Evolutionary conservation across 2,113 vertebrate species (phyloP), one percentile per base, ranked within the genome.

Genomic region (Ailuropoda melanoleuca): DNA sequence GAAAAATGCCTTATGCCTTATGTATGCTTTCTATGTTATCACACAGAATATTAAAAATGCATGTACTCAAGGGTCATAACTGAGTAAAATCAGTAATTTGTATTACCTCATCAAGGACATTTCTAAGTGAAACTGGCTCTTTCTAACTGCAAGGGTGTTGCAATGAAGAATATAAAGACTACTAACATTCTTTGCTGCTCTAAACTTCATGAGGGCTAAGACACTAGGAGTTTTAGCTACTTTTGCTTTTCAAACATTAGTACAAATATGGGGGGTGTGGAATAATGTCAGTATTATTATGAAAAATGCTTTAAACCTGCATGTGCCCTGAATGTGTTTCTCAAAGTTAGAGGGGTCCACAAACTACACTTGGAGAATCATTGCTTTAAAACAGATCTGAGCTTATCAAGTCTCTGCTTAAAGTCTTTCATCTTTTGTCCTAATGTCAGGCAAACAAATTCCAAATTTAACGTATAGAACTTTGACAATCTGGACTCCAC

Each of bases 11-110:
- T 19, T 68, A 17, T 34, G 48, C 48, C 91, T 80, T 66, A 26
- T 26, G 7, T 66, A 29, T 56, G 55, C 1, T 10, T 62, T 18
- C 4, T 64, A 82, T 56, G 48, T 53, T 18, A 88, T n/a, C 39
- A 92, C 34, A 68, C 24, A 87, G 46, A 86, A 91, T 93, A 90
- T 37, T 78, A 62, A 78, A 77, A 93, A 62, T 5, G 72, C 18
- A 56, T 39, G 3, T 60, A 81, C 6, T 62, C 55, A 55, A 55
- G 6, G 23, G 39, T 91, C 11, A 56, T 75, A 15, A 58, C 29
- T 90, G 88, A 96, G 85, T 91, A 70, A 93, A 81, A 77, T 56
- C n/a, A 64, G 14, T 37, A 60, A 88, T 88, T 43, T 60, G 2
- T 64, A 50, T 86, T 23, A 31, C n/a, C 58, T 93, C 55, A 68